Evolutionary conservation across 2,888 invertebrate genomes (phyloP), one percentile per base, ranked within the genome.

Genomic region (Pristionchus exspectatus): DNA sequence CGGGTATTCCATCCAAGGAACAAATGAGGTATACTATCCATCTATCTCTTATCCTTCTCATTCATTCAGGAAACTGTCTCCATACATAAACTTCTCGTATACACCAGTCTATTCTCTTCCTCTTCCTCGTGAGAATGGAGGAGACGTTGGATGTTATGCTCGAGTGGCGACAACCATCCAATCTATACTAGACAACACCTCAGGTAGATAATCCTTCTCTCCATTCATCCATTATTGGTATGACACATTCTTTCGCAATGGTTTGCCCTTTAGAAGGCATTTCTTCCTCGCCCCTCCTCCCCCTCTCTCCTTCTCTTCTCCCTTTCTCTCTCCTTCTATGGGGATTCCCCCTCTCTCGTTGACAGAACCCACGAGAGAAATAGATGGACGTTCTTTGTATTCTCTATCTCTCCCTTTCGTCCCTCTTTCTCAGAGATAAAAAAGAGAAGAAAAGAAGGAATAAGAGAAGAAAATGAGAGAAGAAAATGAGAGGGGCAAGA

Each of bases 81-180:
- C 92, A 0, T 90, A 90, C n/a, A 91, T 94, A 85, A 93, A 94
- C 89, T 90, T 90, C 44, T 77, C 88, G 27, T 94, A 94, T 90
- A 89, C 90, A 54, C 93, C 93, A 44, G 91, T 93, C n/a, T 91
- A 90, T 87, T 90, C 91, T 83, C 91, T 90, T 24, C 84, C 89
- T 88, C 91, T 93, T 16, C 91, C 90, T 18, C 86, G 90, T 4
- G 94, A 94, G 89, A 74, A 56, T 16, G 90, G 89, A 5, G 91
- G 91, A n/a, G 93, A 93, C 81, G 81, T 90, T 38, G 92, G 92
- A 63, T 92, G 92, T 24, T 89, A 89, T 83, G 89, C 90, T 5
- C 90, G 94, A 14, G 91, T 94, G 24, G 86, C 88, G 33, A 86
- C 91, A 38, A 93, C 93, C 10, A 90, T 94, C 21, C 87, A 92